Evolutionary conservation across 2,113 vertebrate genomes (phyloP).

Genomic region (Peucedramus taeniatus): DNA sequence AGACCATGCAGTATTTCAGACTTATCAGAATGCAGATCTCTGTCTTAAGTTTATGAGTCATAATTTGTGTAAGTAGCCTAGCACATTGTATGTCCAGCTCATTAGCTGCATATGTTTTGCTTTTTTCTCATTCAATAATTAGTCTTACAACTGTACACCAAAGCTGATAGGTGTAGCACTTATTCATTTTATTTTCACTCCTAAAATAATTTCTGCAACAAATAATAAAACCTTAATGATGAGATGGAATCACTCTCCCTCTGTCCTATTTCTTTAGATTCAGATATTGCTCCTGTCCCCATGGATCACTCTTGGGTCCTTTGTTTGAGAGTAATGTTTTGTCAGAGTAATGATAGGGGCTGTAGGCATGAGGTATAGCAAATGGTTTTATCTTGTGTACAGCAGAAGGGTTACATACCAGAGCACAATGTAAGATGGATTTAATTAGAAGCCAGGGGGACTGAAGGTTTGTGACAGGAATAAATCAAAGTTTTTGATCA

Average conservation of each 20-base stretch:
- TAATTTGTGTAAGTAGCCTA: not conserved
- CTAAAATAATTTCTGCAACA: not conserved
- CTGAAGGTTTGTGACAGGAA: constrained; percentile 30
- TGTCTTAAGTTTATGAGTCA: not conserved
- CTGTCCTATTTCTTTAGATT: not conserved
- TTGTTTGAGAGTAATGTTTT: not conserved
- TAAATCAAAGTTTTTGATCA: constrained; percentile 62
- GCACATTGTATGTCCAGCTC: not conserved
- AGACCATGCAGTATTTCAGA: not conserved
- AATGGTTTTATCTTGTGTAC: constrained; percentile 11
- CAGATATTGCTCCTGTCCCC: not conserved
- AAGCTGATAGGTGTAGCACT: not conserved
- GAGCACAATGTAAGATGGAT: not conserved
- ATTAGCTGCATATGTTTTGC: fast-evolving
- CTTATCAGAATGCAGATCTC: not conserved
- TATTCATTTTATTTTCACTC: not conserved
- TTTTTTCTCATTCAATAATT: not conserved
- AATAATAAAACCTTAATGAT: not conserved
- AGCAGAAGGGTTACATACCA: not conserved
- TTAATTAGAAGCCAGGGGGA: constrained; percentile 53
- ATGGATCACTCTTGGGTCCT: not conserved
- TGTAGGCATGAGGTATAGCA: not conserved
- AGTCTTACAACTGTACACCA: not conserved
- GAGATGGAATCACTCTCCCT: not conserved
- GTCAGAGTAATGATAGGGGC: not conserved